Evolutionary conservation across 2,888 invertebrate genomes (phyloP), one percentile per base, ranked within the genome.

Genomic region (Aproaerema taeniolella): DNA sequence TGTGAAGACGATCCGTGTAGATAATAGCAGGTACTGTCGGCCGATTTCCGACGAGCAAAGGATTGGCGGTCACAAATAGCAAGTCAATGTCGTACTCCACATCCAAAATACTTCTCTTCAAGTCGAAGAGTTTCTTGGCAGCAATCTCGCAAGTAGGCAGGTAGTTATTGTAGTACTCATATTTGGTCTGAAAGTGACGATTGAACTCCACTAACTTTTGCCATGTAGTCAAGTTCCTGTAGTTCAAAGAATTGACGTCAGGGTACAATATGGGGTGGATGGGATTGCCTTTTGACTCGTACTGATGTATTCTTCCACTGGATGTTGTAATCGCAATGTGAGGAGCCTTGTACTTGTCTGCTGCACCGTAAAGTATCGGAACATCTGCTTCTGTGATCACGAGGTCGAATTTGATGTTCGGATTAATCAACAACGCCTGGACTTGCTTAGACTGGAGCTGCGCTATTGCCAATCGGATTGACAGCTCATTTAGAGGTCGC

Each of bases 351-450:
- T 89, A 90, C 49, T 87, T 86, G 29, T 89, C 79, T 12, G 88
- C 87, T 12, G 87, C 78, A 0, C 81, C 88, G 40, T 85, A 87
- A 26, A 87, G 54, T 0, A 86, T 38, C 0, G 89, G 88, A 2
- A 82, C 68, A 5, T 89, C 72, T n/a, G 83, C 78, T 61, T 91
- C 90, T 2, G 87, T 76, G 26, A 91, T 65, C 1, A 90, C 80
- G 20, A 89, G 55, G 58, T 91, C 90, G 48, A 90, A 91, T 39
- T 75, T 72, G 15, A 85, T 63, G 17, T 77, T 78, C 1, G 75
- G 76, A 41, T 81, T 85, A 2, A 76, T 61, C 4, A 85, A 53
- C 8, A 85, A 46, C 1, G 83, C 70, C 9, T 65, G 61, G 79
- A 85, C 75, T 39, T 70, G 70, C 42, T 85, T 77, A 0, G 85